Evolutionary conservation across 2,888 invertebrate genomes (phyloP), one percentile per base, ranked within the genome.

Genomic region (Alloscopus bannaensis): DNA sequence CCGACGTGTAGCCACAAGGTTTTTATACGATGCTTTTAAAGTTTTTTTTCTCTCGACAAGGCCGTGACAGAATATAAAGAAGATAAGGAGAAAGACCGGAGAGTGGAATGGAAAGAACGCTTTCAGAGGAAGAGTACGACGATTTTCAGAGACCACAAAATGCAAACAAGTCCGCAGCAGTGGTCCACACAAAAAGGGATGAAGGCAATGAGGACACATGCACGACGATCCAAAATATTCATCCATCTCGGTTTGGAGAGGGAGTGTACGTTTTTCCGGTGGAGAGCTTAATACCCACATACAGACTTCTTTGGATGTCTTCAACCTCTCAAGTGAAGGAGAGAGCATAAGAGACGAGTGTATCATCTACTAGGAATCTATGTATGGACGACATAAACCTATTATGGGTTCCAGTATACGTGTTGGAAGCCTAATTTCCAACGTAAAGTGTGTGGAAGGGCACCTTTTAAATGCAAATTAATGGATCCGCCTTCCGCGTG

Each of bases 401-500:
- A 31, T 29, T 2, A 3, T 18, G 4, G 18, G 16, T 47, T 18
- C 18, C 18, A 52, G 3, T 20, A 52, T 22, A 52, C 59, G 40
- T 36, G 47, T 47, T n/a, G 69, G 42, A 50, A 60, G 60, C 22
- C 70, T 71, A 71, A 71, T 71, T 71, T 71, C 50, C 47, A 26
- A 26, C 20, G 55, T 55, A 42, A 72, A 55, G 72, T 71, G 70
- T 71, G 64, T 73, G 73, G 57, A 73, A 57, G 66, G 59, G 60
- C 75, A 57, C 75, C 75, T 75, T 75, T 75, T 75, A 75, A 75
- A 75, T 75, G 75, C 68, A 75, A 75, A 75, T 75, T 75, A 75
- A 75, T 75, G 75, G 73, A 75, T 75, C 59, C 68, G 75, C 75
- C 73, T 75, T 62, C 59, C 66, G 28, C 75, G 59, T 60, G 60